These are phyloP conservation scores for Volucella zonaria DNA, from an alignment of 2,888 invertebrate species.

Conservation along the genomic window DNA sequence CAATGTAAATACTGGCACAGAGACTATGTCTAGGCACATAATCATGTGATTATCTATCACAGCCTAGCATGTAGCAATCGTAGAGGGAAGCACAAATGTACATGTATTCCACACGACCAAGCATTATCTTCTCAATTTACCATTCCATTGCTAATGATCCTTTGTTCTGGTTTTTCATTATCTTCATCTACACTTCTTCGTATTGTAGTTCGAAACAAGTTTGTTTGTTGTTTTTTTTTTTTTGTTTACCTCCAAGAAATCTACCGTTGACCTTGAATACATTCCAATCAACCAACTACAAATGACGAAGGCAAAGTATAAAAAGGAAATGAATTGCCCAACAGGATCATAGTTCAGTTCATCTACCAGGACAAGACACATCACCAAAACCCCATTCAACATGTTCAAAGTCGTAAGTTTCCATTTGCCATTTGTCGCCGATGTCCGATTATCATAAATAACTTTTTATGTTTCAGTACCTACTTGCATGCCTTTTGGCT, in stretches of 20 bases:
- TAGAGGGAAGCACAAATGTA: neutral
- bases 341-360: constrained; percentile 64
- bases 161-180: constrained; percentile 34
- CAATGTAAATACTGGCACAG: neutral
- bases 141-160: neutral
- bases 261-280: constrained; percentile 11
- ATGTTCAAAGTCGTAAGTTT: constrained; percentile 71
- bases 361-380: constrained; percentile 43
- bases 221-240: neutral
- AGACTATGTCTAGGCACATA: neutral
- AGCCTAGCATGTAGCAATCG: neutral
- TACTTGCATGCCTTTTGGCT: constrained; percentile 77
- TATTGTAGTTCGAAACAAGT: constrained; percentile 22
- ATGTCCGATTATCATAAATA: neutral
- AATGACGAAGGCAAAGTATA: constrained; percentile 26
- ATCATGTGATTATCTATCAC: neutral
- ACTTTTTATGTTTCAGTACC: constrained; percentile 67
- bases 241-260: neutral
- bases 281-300: neutral
- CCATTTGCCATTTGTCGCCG: neutral
- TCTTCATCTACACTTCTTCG: neutral
- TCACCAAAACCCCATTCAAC: constrained; percentile 29
- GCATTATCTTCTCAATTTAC: neutral
- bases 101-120: neutral
- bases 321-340: constrained; percentile 21